Percentiles rank a stretch among this genome's conserved stretches.
Conservation (phyloP, 2,797 vertebrate species). For the Falco berigora region DNA sequence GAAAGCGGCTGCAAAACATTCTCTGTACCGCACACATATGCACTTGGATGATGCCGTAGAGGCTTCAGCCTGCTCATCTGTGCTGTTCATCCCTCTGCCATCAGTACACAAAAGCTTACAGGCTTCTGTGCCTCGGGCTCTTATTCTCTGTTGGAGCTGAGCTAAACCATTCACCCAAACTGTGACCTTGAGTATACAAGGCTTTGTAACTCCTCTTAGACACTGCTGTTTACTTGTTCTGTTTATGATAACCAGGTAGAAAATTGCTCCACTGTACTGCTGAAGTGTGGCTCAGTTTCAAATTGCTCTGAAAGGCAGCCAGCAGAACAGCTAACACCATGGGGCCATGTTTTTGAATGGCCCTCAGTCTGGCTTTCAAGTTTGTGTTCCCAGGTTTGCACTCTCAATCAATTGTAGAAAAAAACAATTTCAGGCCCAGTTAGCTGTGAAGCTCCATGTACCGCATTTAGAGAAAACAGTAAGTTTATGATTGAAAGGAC, state of each 20-base stretch:
- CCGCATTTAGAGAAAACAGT: background rate
- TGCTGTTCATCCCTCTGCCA: background rate
- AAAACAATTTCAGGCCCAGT: slow-evolving; percentile 36
- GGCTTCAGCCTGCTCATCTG: background rate
- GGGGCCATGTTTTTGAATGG: background rate
- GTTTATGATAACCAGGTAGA: slow-evolving; percentile 38
- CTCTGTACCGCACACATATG: background rate
- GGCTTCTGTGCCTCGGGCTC: background rate
- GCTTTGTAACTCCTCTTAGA: background rate
- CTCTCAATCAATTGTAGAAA: slow-evolving; percentile 8
- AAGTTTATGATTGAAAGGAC: background rate
- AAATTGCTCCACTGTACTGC: slow-evolving; percentile 28
- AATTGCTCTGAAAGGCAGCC: slow-evolving; percentile 28
- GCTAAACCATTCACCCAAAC: background rate
- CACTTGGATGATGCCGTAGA: background rate
- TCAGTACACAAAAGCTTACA: background rate
- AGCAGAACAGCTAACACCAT: slow-evolving; percentile 9
- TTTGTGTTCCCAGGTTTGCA: background rate
- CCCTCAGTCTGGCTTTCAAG: background rate
- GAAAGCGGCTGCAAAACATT: background rate
- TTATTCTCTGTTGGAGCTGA: background rate
- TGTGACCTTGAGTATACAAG: background rate
- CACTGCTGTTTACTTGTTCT: slow-evolving; percentile 26
- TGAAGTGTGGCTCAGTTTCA: slow-evolving; percentile 6
- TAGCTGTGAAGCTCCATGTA: background rate